phyloP scores from a whole-genome alignment of 2,888 invertebrate species.

The Blastobasis lacticolella region DNA sequence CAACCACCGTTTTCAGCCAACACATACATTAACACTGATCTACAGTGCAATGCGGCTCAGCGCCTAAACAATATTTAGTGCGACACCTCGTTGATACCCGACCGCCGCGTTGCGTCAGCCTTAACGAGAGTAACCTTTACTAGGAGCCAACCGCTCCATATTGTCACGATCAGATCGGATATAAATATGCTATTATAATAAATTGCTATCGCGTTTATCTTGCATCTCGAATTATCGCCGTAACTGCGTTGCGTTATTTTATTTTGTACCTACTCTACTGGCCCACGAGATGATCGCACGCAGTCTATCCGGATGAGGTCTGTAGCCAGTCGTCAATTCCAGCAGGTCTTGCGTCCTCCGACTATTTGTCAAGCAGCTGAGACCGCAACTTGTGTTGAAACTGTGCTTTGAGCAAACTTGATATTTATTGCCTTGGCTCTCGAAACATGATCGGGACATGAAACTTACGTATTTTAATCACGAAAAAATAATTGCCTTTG shows the following conservation, averaged over 20 bases:
- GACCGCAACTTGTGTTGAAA: slow-evolving; percentile 59
- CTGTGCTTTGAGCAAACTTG: slow-evolving; percentile 52
- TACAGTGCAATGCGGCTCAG: not conserved
- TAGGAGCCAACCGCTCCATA: slow-evolving; percentile 56
- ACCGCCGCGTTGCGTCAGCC: slow-evolving; percentile 46
- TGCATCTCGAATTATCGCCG: slow-evolving; percentile 33
- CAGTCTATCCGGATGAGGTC: slow-evolving; percentile 8
- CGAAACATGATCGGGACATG: slow-evolving; percentile 42
- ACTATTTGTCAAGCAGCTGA: slow-evolving; percentile 52
- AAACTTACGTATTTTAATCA: slow-evolving; percentile 38
- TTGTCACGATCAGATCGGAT: slow-evolving; percentile 63
- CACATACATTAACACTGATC: too few relatives aligned
- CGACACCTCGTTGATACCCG: slow-evolving; percentile 26
- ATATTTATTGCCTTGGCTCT: slow-evolving; percentile 56
- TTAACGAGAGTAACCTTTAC: slow-evolving; percentile 71
- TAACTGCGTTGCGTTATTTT: slow-evolving; percentile 30
- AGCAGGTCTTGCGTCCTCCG: slow-evolving; percentile 31
- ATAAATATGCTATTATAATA: slow-evolving; percentile 45
- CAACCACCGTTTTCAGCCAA: too few relatives aligned
- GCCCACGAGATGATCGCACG: not conserved
- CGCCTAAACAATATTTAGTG: slow-evolving; percentile 31
- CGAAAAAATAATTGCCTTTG: too few relatives aligned
- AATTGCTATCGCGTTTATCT: slow-evolving; percentile 55
- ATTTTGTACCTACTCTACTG: slow-evolving; percentile 12
- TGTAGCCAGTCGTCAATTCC: slow-evolving; percentile 20